phyloP scores from a whole-genome alignment of 2,888 invertebrate species.

The Tipula vernalis region DNA sequence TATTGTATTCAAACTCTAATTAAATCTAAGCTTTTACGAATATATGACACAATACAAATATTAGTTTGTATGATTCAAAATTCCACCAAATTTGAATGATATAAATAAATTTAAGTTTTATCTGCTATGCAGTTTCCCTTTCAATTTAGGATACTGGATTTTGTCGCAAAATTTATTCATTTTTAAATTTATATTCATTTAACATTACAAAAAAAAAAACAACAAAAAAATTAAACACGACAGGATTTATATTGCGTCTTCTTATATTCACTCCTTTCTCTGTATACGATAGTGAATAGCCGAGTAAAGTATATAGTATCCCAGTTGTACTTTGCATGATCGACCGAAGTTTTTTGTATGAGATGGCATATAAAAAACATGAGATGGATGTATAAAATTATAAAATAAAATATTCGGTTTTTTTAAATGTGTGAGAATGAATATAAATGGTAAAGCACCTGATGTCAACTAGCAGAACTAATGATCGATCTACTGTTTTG shows the following conservation, averaged over 20 bases:
- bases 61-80: not conserved
- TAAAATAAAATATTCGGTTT: no score
- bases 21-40: not conserved
- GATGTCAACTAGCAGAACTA: no score
- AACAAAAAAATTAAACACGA: not conserved
- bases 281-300: not conserved
- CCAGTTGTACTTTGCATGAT: no score
- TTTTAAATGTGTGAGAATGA: no score
- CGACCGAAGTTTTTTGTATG: no score
- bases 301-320: not conserved
- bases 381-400: no score
- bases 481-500: no score
- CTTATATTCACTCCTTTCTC: not conserved
- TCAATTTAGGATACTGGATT: not conserved
- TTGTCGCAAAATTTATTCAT: not conserved
- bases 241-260: not conserved
- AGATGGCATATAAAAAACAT: no score
- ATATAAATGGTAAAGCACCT: no score
- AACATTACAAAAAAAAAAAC: not conserved
- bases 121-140: not conserved
- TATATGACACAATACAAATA: not conserved
- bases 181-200: not conserved
- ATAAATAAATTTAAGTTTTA: not conserved
- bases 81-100: no score
- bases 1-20: no score